These are phyloP conservation scores for Sycophila sp. DNA, from an alignment of 1,140 invertebrate species.

Conservation along the genomic window DNA sequence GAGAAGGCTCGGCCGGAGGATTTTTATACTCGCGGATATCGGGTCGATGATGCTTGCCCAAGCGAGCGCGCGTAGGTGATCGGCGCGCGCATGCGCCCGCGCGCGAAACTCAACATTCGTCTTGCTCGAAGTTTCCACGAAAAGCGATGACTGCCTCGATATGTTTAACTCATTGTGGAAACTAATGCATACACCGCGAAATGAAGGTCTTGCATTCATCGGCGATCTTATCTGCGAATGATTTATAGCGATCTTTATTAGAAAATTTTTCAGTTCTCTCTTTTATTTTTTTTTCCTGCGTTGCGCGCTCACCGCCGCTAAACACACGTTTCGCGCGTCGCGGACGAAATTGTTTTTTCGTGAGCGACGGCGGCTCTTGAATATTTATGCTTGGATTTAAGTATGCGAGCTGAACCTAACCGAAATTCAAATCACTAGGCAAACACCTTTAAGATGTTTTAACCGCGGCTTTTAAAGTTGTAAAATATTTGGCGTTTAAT, in stretches of 20 bases:
- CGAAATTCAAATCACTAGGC: neutral
- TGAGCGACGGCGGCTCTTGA: neutral
- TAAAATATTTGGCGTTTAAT: too few species aligned
- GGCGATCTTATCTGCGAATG: slow-evolving; percentile 20
- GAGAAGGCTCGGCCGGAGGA: slow-evolving; percentile 5
- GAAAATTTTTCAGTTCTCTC: slow-evolving; percentile 9
- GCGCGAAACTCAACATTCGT: too few species aligned
- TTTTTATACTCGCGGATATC: neutral
- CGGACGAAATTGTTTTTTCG: neutral
- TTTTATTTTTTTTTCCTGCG: neutral
- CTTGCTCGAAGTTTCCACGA: neutral
- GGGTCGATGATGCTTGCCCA: neutral
- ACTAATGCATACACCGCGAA: neutral
- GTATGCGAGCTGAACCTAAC: neutral
- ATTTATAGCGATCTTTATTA: slow-evolving; percentile 21
- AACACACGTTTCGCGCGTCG: neutral
- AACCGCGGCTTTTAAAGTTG: too few species aligned
- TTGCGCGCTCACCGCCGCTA: neutral
- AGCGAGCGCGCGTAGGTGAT: too few species aligned
- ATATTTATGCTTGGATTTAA: neutral
- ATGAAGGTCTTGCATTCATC: slow-evolving; percentile 28
- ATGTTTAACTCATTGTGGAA: slow-evolving; percentile 23
- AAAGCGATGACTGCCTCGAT: slow-evolving; percentile 24
- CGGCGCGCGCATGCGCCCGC: neutral
- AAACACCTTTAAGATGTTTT: too few species aligned